These are phyloP conservation scores for Hypocryptadius cinnamomeus DNA, from an alignment of 2,113 vertebrate genomes.

Conservation along the genomic window DNA sequence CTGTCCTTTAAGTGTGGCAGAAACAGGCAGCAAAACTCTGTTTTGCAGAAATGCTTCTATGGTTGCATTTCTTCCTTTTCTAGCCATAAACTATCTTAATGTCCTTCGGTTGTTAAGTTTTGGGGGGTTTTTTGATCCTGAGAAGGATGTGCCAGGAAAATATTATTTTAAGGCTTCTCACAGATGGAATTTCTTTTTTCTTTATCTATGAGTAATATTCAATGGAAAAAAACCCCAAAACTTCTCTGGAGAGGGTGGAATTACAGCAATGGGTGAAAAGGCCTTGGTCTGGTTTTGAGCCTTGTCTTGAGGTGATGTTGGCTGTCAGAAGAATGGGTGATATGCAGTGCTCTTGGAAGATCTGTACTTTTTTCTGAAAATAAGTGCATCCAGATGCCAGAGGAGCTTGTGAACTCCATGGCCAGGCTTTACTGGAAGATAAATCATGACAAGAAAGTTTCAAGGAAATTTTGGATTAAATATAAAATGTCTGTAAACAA, in stretches of 20 bases:
- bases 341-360: background rate
- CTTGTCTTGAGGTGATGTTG: background rate
- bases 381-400: rapidly evolving
- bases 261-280: background rate
- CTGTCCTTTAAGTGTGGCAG: background rate
- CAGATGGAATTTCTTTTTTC: background rate
- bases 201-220: background rate
- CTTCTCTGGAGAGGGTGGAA: background rate
- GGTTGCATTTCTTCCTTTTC: background rate
- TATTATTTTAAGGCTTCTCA: background rate
- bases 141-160: background rate
- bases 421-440: background rate
- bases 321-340: background rate
- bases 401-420: background rate
- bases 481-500: background rate
- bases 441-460: background rate
- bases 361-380: background rate
- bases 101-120: background rate
- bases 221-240: background rate
- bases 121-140: background rate
- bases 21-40: background rate
- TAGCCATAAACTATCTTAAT: background rate
- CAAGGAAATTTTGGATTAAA: background rate
- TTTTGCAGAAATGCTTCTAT: background rate
- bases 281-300: background rate